Evolutionary conservation across 2,888 invertebrate genomes (phyloP), one percentile per base, ranked within the genome.

Genomic region (Dolomedes plantarius): DNA sequence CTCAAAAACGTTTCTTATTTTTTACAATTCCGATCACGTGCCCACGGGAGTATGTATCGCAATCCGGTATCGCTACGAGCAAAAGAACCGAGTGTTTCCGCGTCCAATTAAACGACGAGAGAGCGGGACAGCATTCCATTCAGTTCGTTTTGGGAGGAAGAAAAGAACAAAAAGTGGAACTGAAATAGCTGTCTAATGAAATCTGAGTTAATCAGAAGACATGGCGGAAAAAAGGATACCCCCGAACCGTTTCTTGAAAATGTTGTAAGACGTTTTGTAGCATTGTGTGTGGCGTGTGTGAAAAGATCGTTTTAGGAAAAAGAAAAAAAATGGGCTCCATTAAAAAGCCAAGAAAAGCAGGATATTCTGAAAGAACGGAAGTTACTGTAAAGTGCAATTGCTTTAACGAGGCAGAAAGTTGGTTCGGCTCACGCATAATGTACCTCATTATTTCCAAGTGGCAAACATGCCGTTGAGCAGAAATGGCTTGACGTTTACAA

Each of bases 11-110:
- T 7, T 5, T 23, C 23, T 56, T n/a, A n/a, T n/a, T n/a, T 11
- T 56, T 56, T 23, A 56, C 9, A 23, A 56, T 56, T 56, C 56
- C 56, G 56, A 56, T 56, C 56, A 56, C 16, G 56, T 5, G 2
- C 23, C 23, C 23, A 2, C n/a, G 16, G 56, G 9, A 41, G 9
- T n/a, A n/a, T n/a, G 16, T 36, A 36, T 11, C 46, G 6, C 56
- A 74, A 74, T 81, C 80, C 80, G 73, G 80, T 67, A 73, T 56
- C 74, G 56, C 80, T 67, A 74, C 13, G 28, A 67, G 67, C 73
- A 6, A 73, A 19, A 19, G 29, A 27, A 29, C 28, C 28, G 19
- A 39, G 27, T 68, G 39, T 69, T 78, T 78, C 71, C 69, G 78
- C 71, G 32, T 78, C 69, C 69, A 69, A 77, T 69, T 56, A 56